Conservation (phyloP, 2,888 invertebrate genomes). For the Microchrysa polita region DNA sequence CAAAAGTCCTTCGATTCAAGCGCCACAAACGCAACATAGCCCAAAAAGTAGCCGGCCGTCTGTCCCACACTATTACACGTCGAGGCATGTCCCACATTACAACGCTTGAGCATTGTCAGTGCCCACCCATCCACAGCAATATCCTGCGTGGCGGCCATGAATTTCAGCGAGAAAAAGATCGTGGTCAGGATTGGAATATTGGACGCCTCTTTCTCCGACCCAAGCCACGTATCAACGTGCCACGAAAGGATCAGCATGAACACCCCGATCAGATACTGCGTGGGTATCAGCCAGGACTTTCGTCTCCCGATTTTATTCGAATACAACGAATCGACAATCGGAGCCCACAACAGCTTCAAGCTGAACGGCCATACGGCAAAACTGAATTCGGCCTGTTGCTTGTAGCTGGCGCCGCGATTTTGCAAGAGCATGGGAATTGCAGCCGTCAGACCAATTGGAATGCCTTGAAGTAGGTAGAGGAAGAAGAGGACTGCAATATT, state of each 20-base stretch:
- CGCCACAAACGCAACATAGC: constrained; percentile 95
- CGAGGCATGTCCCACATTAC: constrained; percentile 97
- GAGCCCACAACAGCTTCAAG: constrained; percentile 97
- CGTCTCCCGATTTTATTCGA: constrained; percentile 85
- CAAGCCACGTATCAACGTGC: constrained; percentile 80
- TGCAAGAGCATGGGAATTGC: constrained; percentile 96
- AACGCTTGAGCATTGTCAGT: constrained; percentile 96
- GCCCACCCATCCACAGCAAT: constrained; percentile 99
- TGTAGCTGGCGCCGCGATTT: constrained; percentile 91
- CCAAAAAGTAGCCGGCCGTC: constrained; percentile 96
- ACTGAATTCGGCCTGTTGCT: constrained; percentile 94
- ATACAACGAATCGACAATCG: constrained; percentile 94
- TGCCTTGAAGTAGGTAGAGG: constrained; percentile 93
- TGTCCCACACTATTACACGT: constrained; percentile 99
- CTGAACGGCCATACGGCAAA: constrained; percentile 93
- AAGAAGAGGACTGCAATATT: constrained; percentile 90
- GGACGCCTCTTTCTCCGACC: constrained; percentile 69
- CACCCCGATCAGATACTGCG: constrained; percentile 88
- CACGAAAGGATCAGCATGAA: constrained; percentile 90
- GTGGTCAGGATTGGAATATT: constrained; percentile 82
- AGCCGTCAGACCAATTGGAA: constrained; percentile 92
- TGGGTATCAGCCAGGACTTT: constrained; percentile 95
- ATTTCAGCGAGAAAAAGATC: constrained; percentile 91
- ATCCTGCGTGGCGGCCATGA: constrained; percentile 98
- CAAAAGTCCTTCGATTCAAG: constrained; percentile 96